Percentiles rank a stretch among this genome's conserved stretches.
These are phyloP conservation scores for Steinernema feltiae DNA, from an alignment of 1,140 invertebrate species.

Conservation along the genomic window DNA sequence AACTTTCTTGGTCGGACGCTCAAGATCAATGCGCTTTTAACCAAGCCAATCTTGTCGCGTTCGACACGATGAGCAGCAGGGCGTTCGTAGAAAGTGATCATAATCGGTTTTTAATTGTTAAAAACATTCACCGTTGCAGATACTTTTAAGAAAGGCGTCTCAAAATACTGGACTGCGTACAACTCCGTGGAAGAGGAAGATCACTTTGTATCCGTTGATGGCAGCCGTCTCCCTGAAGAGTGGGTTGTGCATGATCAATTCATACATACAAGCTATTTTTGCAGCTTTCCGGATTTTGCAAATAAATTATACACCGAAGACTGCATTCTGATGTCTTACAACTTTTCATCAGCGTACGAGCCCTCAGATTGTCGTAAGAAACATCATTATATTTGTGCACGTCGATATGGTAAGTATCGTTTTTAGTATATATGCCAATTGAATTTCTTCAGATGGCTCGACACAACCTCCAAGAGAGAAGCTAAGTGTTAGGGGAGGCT, in stretches of 20 bases:
- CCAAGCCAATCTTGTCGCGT: neutral
- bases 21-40: neutral
- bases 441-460: neutral
- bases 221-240: neutral
- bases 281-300: neutral
- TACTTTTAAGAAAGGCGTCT: too few relatives aligned
- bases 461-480: neutral
- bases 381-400: neutral
- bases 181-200: neutral
- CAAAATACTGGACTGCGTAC: neutral
- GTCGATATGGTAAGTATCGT: neutral
- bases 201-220: neutral
- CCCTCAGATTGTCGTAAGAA: neutral
- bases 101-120: too few relatives aligned
- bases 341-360: neutral
- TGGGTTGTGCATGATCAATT: neutral
- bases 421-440: too few relatives aligned
- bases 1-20: neutral
- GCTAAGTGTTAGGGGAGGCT: neutral
- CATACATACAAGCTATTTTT: neutral
- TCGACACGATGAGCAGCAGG: neutral
- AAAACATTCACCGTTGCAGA: too few relatives aligned
- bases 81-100: too few relatives aligned
- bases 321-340: neutral
- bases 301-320: neutral